Evolutionary conservation across 2,113 vertebrate species (phyloP).

Genomic region (Hydropotes inermis): DNA sequence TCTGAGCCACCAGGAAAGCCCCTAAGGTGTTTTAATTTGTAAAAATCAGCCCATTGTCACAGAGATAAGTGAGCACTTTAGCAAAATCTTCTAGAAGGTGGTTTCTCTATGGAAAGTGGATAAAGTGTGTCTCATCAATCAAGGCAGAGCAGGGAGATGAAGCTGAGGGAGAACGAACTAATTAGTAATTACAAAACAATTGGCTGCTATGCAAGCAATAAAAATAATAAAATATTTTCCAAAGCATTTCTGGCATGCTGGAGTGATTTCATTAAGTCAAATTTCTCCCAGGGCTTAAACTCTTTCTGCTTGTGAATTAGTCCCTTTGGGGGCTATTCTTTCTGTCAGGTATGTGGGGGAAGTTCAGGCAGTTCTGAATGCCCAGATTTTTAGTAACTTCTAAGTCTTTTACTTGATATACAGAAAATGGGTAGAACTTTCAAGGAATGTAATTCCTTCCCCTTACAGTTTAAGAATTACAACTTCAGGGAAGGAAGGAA

Average conservation of each 20-base stretch:
- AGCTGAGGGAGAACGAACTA: not conserved
- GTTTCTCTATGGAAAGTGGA: not conserved
- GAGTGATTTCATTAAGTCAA: not conserved
- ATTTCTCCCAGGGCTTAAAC: not conserved
- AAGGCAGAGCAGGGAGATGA: not conserved
- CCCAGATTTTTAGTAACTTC: not conserved
- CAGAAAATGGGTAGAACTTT: not conserved
- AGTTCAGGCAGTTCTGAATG: not conserved
- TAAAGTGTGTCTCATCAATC: not conserved
- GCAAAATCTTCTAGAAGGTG: not conserved
- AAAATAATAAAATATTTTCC: conserved; percentile 22
- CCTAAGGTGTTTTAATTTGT: not conserved
- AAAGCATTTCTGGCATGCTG: not conserved
- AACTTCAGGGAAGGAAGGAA: not conserved
- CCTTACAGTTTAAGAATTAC: not conserved
- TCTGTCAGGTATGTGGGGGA: not conserved
- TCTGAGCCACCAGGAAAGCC: not conserved
- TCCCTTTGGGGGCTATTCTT: not conserved
- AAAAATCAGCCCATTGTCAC: not conserved
- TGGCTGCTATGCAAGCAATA: not conserved
- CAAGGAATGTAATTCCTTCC: not conserved
- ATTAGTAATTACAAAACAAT: conserved; percentile 20
- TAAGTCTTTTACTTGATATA: not conserved
- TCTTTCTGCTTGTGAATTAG: not conserved
- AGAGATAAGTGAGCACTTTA: not conserved